Base-by-base conservation (phyloP, 2,797 vertebrate genomes). In the Poeciliopsis turneri region DNA sequence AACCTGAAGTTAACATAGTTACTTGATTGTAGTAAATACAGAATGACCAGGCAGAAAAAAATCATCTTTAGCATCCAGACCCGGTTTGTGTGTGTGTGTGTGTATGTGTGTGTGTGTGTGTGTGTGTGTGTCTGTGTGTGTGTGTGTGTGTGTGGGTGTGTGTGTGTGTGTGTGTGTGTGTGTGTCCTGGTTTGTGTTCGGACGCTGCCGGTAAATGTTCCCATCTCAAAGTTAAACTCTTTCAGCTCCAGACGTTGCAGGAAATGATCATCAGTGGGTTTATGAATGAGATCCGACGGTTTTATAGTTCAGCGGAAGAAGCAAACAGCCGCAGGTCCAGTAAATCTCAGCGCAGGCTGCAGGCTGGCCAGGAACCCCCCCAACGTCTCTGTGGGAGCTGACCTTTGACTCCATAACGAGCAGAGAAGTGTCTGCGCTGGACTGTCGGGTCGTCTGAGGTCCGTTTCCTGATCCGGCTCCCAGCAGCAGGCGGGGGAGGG, bases 321-420 rank as follows among this genome's bases (percentile, higher is more conserved):
- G 25, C 53, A 57, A 57, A 57, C 53, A 57, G 51, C 51, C 16
- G 51, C 18, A 53, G 51, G 51, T 53, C 18, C 66, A 30, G 23
- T 36, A n/a, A 69, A 47, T 47, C 46, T 47, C 46, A 5, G 13
- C 69, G 46, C 39, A 2, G 15, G 74, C 82, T 51, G n/a, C 46
- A 1, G 43, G 30, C 5, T 70, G 43, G 0, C 61, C 2, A 7
- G 36, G 3, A 64, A 8, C 20, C 3, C 3, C 53, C 76, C 73
- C 20, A 16, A 0, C 69, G 30, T 79, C 73, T 85, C 83, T 0
- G 64, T 39, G 76, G 69, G 39, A 83, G 18, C 41, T 81, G 82
- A 90, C 90, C 90, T 80, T 45, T 82, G 86, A 92, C 90, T 86
- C 55, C 61, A 2, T 81, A 85, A 89, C 78, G 74, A 86, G 88